Evolutionary conservation across 2,113 vertebrate species (phyloP).

Genomic region (Guaruba guarouba): DNA sequence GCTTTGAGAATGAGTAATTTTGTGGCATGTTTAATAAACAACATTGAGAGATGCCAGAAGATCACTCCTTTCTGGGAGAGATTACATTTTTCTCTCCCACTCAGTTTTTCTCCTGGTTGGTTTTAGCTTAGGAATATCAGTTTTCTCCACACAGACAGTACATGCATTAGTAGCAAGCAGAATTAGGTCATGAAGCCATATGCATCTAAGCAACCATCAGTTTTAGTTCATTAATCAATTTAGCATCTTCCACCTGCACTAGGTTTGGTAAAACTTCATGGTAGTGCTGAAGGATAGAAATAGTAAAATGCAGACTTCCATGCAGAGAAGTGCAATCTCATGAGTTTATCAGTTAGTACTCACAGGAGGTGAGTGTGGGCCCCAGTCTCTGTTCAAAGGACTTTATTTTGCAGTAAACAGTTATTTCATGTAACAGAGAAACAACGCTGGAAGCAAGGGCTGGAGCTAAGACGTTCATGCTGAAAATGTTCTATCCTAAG

Average conservation of each 20-base stretch:
- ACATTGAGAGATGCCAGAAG: background rate
- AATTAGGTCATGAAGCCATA: conserved; percentile 56
- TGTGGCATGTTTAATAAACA: background rate
- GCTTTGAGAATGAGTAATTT: background rate
- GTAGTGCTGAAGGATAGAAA: background rate
- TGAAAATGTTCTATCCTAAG: background rate
- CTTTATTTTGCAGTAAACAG: conserved; percentile 18
- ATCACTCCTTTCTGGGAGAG: background rate
- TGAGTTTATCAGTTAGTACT: background rate
- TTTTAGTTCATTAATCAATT: conserved; percentile 29
- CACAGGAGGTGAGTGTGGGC: background rate
- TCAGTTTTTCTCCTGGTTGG: background rate
- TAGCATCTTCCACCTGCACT: background rate
- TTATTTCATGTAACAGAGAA: background rate
- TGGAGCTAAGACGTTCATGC: background rate
- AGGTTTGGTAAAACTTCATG: background rate
- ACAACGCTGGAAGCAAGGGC: background rate
- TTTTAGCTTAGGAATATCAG: background rate
- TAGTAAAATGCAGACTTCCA: background rate
- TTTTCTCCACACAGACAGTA: background rate
- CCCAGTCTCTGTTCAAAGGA: background rate
- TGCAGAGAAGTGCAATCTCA: background rate
- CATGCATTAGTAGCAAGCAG: background rate
- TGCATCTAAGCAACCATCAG: conserved; percentile 20
- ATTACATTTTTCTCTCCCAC: background rate